Evolutionary conservation across 2,113 vertebrate genomes (phyloP).

Genomic region (Columbina picui): DNA sequence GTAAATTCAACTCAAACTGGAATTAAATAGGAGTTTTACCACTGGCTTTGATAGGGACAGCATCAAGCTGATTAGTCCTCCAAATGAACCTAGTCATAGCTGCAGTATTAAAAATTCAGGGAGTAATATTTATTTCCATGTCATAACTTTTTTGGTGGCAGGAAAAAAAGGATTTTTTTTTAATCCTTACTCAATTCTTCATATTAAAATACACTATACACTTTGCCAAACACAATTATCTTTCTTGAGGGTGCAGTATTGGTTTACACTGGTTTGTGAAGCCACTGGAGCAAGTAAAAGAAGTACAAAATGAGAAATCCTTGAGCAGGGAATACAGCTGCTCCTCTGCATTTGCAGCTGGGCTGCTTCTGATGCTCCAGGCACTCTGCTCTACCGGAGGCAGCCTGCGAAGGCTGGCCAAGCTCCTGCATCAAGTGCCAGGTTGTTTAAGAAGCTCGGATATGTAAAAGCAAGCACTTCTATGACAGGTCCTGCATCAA

Average conservation of each 20-base stretch:
- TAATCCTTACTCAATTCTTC: background rate
- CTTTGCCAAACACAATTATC: background rate
- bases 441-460: background rate
- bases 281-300: background rate
- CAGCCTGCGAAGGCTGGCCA: background rate
- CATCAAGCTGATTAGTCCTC: background rate
- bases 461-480: background rate
- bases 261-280: background rate
- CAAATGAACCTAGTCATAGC: background rate
- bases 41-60: background rate
- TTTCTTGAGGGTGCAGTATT: background rate
- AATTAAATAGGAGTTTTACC: background rate
- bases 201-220: background rate
- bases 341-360: background rate
- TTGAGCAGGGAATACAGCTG: background rate
- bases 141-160: background rate
- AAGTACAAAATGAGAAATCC: background rate
- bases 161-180: background rate
- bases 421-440: background rate
- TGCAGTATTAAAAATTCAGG: background rate
- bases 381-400: background rate
- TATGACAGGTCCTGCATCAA: background rate
- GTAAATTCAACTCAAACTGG: background rate
- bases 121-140: background rate
- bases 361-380: background rate